phyloP scores from a whole-genome alignment of 2,797 vertebrate genomes.

The Lepus oiostolus region DNA sequence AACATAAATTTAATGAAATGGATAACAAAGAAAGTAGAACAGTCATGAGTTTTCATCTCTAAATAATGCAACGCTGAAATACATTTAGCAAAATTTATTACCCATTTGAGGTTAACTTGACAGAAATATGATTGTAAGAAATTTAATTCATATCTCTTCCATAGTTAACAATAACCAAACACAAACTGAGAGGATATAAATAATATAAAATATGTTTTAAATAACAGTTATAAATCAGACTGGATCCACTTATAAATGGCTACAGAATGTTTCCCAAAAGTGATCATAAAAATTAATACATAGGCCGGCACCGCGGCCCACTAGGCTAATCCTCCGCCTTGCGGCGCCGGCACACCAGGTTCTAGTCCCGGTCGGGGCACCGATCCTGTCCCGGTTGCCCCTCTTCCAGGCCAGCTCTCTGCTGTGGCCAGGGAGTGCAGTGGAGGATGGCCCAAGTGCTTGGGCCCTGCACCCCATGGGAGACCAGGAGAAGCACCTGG shows the following conservation, averaged over 20 bases:
- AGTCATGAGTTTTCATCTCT: not conserved
- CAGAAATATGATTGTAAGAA: not conserved
- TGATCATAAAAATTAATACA: not conserved
- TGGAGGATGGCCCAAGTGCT: too few relatives aligned
- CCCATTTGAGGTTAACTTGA: not conserved
- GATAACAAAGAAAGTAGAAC: not conserved
- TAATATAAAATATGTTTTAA: not conserved
- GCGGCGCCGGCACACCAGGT: too few relatives aligned
- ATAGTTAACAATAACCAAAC: not conserved
- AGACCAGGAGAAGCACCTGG: too few relatives aligned
- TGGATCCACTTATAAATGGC: not conserved
- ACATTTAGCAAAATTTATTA: slow-evolving; percentile 12
- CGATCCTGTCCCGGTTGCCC: too few relatives aligned
- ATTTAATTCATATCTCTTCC: not conserved
- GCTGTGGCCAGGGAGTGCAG: too few relatives aligned
- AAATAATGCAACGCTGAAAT: not conserved
- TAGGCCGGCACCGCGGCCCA: not conserved
- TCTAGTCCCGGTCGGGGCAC: too few relatives aligned
- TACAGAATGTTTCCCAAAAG: not conserved
- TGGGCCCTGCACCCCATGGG: too few relatives aligned
- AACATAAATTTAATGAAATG: not conserved
- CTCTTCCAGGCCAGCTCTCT: too few relatives aligned
- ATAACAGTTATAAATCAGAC: not conserved
- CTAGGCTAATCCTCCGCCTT: too few relatives aligned
- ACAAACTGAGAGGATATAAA: not conserved